Evolutionary conservation across 2,888 invertebrate species (phyloP).

Genomic region (Oscheius sp.): DNA sequence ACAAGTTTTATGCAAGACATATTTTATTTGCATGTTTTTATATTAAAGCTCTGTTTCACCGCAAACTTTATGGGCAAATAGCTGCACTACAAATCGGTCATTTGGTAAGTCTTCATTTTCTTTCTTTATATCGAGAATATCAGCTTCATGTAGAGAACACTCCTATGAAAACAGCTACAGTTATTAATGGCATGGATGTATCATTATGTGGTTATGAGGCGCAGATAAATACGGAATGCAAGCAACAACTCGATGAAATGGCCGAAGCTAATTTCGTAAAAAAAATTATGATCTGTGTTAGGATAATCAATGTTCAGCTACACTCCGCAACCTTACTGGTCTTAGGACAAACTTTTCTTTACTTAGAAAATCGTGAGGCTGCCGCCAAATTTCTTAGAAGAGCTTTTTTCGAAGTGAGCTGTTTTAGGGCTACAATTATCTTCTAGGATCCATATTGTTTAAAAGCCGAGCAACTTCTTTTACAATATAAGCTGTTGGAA

Average conservation of each 20-base stretch:
- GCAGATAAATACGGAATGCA: not conserved
- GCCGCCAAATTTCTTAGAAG: slow-evolving; percentile 22
- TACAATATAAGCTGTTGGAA: slow-evolving; percentile 11
- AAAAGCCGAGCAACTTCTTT: slow-evolving; percentile 24
- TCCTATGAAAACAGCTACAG: slow-evolving; percentile 1
- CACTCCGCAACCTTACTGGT: slow-evolving; percentile 21
- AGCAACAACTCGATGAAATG: slow-evolving; percentile 7
- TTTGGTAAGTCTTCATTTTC: slow-evolving; percentile 1
- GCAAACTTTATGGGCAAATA: slow-evolving; percentile 17
- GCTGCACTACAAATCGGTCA: slow-evolving; percentile 16
- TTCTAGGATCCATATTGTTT: slow-evolving; percentile 28
- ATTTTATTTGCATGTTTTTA: slow-evolving; percentile 60
- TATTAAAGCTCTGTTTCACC: slow-evolving; percentile 49
- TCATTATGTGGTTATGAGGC: slow-evolving; percentile 16
- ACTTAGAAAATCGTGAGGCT: slow-evolving; percentile 32
- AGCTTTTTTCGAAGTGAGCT: slow-evolving; percentile 18
- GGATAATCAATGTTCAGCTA: slow-evolving; percentile 16
- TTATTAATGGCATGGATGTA: slow-evolving; percentile 20
- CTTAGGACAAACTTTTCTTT: slow-evolving; percentile 30
- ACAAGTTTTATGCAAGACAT: slow-evolving; percentile 39
- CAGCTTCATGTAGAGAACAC: slow-evolving; percentile 18
- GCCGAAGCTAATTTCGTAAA: not conserved
- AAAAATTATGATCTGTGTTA: not conserved
- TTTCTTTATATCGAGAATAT: not conserved
- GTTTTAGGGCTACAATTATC: not conserved